Evolutionary conservation across 1,140 invertebrate species (phyloP), one percentile per base, ranked within the genome.

Genomic region (Drosophila baimaii): DNA sequence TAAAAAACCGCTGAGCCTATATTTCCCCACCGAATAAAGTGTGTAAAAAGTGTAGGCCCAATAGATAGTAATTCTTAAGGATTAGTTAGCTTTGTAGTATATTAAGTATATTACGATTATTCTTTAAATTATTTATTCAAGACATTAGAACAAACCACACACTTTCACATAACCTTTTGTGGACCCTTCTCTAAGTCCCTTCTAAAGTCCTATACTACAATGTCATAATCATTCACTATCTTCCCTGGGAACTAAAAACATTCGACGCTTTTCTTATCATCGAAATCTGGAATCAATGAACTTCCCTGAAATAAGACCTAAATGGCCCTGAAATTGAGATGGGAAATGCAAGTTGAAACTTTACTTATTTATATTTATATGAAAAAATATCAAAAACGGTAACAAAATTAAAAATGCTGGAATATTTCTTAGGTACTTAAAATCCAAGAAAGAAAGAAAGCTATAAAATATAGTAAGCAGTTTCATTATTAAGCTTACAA

Each of bases 201-300:
- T 21, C 52, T 13, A 37, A 39, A 41, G 59, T 39, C 17, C 25
- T 3, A 29, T 13, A 13, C 10, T 23, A 21, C 17, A 58, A 57
- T 37, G 9, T 58, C 23, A 33, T 21, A 57, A 29, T 12, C 33
- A 6, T 31, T 9, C 19, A 64, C n/a, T 64, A 62, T 62, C 59
- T 59, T 21, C 33, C 61, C 17, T 64, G 27, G 61, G 23, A 64
- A 64, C 61, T 21, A 57, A 41, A 25, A 41, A 23, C 55, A 41
- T 59, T 64, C 33, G 19, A 41, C 13, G 13, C 49, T 39, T 19
- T 59, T 7, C 54, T 13, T 58, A 63, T 63, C 59, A 58, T 1
- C 1, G 2, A 59, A 25, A 64, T 64, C 54, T 59, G 61, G 61
- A 64, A 64, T 64, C 61, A 64, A 61, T 64, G 61, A 64, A 64